phyloP scores from a whole-genome alignment of 1,140 invertebrate species.

The Cydia pomonella region DNA sequence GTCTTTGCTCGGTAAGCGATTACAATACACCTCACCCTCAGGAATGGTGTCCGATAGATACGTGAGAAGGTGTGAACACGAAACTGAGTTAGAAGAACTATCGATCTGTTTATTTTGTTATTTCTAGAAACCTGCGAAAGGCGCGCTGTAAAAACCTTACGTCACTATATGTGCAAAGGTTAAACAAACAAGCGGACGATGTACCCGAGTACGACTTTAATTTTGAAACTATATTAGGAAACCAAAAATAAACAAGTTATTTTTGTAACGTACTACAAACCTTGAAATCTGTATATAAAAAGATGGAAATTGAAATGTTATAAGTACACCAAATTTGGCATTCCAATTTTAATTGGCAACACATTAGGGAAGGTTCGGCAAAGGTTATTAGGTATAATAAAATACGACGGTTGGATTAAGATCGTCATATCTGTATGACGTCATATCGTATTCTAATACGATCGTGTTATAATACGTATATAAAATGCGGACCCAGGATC shows the following conservation, averaged over 20 bases:
- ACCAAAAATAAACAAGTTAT: background rate
- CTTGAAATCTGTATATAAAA: background rate
- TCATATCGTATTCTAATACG: too few species aligned
- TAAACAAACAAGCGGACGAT: background rate
- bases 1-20: too few species aligned
- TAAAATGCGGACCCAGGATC: constrained; percentile 1
- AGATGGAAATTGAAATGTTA: background rate
- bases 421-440: too few species aligned
- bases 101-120: background rate
- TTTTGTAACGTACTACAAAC: background rate
- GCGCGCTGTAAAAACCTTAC: background rate
- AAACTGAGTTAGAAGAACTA: background rate
- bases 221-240: background rate
- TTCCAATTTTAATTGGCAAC: background rate
- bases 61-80: background rate
- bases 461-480: background rate
- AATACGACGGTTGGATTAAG: too few species aligned
- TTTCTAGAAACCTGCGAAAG: background rate
- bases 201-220: background rate
- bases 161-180: background rate
- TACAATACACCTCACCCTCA: background rate
- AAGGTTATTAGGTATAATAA: too few species aligned
- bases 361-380: background rate
- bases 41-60: background rate
- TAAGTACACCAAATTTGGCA: background rate